phyloP scores from a whole-genome alignment of 1,140 invertebrate genomes.

The Drosophila sturtevanti region DNA sequence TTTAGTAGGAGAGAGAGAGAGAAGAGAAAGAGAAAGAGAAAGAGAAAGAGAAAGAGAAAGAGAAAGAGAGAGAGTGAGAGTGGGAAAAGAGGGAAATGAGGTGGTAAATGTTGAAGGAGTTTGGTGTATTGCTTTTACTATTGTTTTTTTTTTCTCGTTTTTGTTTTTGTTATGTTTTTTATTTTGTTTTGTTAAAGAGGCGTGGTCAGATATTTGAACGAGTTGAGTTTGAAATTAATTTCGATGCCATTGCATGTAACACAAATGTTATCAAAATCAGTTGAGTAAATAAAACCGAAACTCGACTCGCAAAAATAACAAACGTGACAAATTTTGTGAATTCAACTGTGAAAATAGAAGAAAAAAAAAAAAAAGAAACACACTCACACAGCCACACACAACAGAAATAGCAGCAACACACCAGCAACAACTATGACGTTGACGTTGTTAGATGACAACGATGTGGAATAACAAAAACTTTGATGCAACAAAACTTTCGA shows the following conservation, averaged over 20 bases:
- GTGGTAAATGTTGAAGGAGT: background rate
- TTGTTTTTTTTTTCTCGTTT: background rate
- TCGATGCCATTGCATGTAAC: slow-evolving; percentile 74
- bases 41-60: background rate
- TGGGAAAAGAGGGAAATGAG: background rate
- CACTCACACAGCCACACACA: background rate
- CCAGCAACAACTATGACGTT: slow-evolving; percentile 9
- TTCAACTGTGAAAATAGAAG: slow-evolving; percentile 67
- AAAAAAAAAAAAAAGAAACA: slow-evolving; percentile 33
- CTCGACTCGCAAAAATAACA: slow-evolving; percentile 74
- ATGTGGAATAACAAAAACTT: slow-evolving; percentile 69
- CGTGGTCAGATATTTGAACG: slow-evolving; percentile 12
- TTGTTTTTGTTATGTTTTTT: background rate
- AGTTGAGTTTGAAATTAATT: slow-evolving; percentile 42
- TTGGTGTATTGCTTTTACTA: too few relatives aligned
- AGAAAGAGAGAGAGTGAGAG: background rate
- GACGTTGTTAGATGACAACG: slow-evolving; percentile 17
- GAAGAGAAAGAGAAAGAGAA: too few relatives aligned
- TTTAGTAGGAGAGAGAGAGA: slow-evolving; percentile 6
- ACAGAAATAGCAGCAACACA: slow-evolving; percentile 25
- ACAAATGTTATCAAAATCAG: slow-evolving; percentile 83
- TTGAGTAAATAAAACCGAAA: slow-evolving; percentile 79
- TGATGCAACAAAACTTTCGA: slow-evolving; percentile 69
- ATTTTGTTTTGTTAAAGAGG: background rate
- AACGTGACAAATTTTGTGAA: slow-evolving; percentile 83